Conservation (phyloP, 2,888 invertebrate species). For the Andrena praecox region DNA sequence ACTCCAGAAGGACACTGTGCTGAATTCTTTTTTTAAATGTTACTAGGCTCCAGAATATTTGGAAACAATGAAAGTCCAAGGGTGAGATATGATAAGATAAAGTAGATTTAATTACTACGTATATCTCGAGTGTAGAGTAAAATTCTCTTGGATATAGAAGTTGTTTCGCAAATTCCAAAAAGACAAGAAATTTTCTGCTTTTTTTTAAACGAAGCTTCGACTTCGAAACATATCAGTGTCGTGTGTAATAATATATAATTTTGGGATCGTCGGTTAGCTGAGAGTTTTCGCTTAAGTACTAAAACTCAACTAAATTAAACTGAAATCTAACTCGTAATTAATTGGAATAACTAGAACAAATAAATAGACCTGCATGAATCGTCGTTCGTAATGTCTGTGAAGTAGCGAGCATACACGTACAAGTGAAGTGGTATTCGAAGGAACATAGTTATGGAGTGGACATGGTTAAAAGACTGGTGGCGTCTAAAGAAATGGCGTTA, state of each 20-base stretch:
- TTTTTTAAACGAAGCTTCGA: neutral
- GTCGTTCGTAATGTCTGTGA: neutral
- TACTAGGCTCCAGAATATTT: neutral
- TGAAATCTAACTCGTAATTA: neutral
- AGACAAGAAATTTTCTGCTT: neutral
- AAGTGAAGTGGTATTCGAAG: neutral
- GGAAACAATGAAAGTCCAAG: conserved; percentile 19
- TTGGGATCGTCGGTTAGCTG: neutral
- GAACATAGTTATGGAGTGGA: conserved; percentile 89
- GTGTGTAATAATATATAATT: conserved; percentile 1
- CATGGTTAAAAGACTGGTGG: conserved; percentile 94
- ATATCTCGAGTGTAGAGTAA: neutral
- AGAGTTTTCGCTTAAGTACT: neutral
- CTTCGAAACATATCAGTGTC: neutral
- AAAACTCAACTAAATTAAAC: neutral
- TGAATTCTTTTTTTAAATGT: neutral
- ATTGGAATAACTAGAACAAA: neutral
- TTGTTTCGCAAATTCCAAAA: neutral
- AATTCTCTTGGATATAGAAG: neutral
- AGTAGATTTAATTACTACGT: conserved; percentile 13
- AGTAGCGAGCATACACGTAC: neutral
- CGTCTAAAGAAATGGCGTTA: conserved; percentile 90
- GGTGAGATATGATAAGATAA: conserved; percentile 32
- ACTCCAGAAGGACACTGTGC: neutral
- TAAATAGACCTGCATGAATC: neutral